A percentile compares a stretch with the other conserved stretches of the same genome.
Conservation (phyloP, 2,113 vertebrate genomes). For the Fulmarus glacialis region DNA sequence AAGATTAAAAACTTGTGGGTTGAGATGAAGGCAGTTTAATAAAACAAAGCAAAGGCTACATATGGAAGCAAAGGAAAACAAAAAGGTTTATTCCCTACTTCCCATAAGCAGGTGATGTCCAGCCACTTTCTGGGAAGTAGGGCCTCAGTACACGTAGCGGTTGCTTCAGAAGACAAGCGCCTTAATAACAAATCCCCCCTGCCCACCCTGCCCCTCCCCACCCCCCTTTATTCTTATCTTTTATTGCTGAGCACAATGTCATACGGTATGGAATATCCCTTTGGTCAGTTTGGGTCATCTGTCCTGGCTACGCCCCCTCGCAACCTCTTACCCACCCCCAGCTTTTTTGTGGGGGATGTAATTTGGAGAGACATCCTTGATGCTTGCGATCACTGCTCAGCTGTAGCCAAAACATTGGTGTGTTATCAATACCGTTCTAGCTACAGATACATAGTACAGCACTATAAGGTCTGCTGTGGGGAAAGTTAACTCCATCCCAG, state of each 20-base stretch:
- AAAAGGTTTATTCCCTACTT: background rate
- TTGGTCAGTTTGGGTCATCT: background rate
- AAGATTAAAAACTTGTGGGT: background rate
- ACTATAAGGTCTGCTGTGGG: background rate
- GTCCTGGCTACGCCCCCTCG: background rate
- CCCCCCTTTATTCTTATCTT: background rate
- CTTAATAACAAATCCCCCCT: no score
- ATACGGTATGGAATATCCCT: no score
- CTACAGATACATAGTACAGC: background rate
- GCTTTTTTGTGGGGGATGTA: background rate
- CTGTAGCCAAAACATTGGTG: background rate
- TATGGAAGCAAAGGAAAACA: background rate
- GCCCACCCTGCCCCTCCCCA: no score
- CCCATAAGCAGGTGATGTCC: background rate
- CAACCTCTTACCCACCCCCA: background rate
- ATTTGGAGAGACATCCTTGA: background rate
- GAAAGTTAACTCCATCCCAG: background rate
- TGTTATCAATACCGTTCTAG: background rate
- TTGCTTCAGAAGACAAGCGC: background rate
- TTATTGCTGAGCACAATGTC: background rate
- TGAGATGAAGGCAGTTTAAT: background rate
- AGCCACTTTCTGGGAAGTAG: background rate
- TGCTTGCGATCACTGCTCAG: background rate
- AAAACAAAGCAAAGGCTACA: background rate
- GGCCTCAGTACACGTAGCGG: accelerated